Evolutionary conservation across 1,140 invertebrate species (phyloP), one percentile per base, ranked within the genome.

Genomic region (Zaprionus camerounensis): DNA sequence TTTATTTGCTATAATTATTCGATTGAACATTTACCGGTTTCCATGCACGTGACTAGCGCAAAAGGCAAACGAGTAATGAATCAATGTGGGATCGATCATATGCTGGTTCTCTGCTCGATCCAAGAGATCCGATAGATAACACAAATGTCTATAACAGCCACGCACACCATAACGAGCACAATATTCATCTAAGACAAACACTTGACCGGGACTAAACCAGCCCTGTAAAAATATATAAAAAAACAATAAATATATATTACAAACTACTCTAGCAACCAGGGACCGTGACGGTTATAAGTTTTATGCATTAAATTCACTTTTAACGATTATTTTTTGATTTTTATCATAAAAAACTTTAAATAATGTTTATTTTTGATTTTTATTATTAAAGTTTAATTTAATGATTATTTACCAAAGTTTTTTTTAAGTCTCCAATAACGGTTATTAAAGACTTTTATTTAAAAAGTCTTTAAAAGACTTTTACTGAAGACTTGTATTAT

Each of bases 121-220:
- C 61, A 99, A 94, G 22, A 99, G 94, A 94, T 99, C 98, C 74
- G 96, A 96, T n/a, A 99, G 95, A 93, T 99, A 99, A 92, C 97
- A 98, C 11, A 99, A 95, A 93, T 99, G 99, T 57, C 99, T 95
- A 93, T 97, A 99, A 92, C 99, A 99, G 17, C 98, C 98, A 46
- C 99, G 94, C 1, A 99, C 98, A 55, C 99, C 99, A 93, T 99
- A 99, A 78, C 94, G 97, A 3, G 99, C 98, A 93, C 98, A 99
- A 94, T 99, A 99, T 93, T 99, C 99, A 93, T 99, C 99, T 58
- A 99, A 93, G 11, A 99, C 97, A 94, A 99, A 99, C 13, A 99
- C 96, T 95, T 99, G 99, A 6, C 98, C 99, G 0, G 99, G 99
- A 83, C 98, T 99, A 93, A 99, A 99, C 99, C 99, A 99, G 74